Base-by-base conservation (phyloP, 2,888 invertebrate species). In the Argyra leucocephala region DNA sequence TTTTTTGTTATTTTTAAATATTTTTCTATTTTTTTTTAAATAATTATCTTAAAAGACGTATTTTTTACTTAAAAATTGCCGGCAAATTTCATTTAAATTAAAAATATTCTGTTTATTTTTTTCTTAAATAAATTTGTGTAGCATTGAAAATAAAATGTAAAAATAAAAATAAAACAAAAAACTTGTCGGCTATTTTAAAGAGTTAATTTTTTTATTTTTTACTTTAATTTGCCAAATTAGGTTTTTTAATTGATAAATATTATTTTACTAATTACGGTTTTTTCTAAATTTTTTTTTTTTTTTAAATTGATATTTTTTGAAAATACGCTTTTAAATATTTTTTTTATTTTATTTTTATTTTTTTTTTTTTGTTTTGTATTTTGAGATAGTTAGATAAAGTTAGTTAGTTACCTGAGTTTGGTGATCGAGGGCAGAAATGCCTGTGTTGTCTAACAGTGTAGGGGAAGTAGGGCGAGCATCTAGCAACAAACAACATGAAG, bases 401-500 rank as follows among this genome's bases (percentile, higher is more conserved):
- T 77, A 24, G 60, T 60, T 70, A 71, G 70, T 85, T 86, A 86
- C 86, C 86, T 86, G 86, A 84, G 84, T 82, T 85, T 84, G 85
- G 85, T 86, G 86, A 84, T 86, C 86, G 84, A 84, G 85, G 78
- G 80, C 80, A 85, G 84, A 87, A 85, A 88, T 88, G 87, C 83
- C 87, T 88, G 87, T 88, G 87, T 88, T 87, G 88, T 89, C 88
- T 88, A 88, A 88, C 88, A 88, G 85, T 87, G 88, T 87, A 87
- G 88, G 87, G 87, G 88, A 88, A 88, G 83, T 83, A 83, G 88
- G 88, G 90, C 91, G 91, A 90, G 90, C 90, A 91, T 91, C 91
- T 91, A 91, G 90, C 90, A 90, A 91, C 91, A 90, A 89, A 91
- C 89, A 91, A 90, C 88, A 88, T 79, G 79, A 80, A 80, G 79